Base-by-base conservation (phyloP, 2,113 vertebrate genomes). In the Microtus oregoni region DNA sequence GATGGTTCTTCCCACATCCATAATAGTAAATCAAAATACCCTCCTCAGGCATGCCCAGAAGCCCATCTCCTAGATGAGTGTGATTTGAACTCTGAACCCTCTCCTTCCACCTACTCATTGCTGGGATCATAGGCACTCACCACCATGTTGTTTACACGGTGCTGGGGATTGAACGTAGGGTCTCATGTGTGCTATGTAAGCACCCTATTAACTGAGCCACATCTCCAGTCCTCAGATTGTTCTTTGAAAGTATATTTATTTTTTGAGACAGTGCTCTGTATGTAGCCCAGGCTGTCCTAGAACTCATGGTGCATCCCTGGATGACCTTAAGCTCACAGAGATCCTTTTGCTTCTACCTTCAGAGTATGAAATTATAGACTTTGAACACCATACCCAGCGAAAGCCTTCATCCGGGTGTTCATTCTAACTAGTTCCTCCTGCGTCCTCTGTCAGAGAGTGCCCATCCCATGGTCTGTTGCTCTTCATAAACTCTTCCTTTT, bases 101-200 rank as follows among this genome's bases (percentile, higher is more conserved):
- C 38, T 86, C 9, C 78, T 81, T 2, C 32, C 11, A 1, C 35
- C 50, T n/a, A 5, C 65, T 12, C 10, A 26, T 7, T 32, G 20
- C 30, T 68, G 30, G 30, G 63, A 50, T 50, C 41, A 67, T 5
- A 86, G 38, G 38, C 38, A 0, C 17, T 8, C 38, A 44, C 63
- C 28, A 35, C 30, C 38, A 24, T 22, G 63, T n/a, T 26, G 44
- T 52, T 26, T 70, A 47, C 7, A 9, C 15, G 7, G 41, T 52
- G 2, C 17, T 70, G 44, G 65, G 11, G 19, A 68, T 12, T 38
- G 44, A 68, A 86, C 3, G 0, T 8, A 44, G 30, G 19, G 63
- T 11, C 85, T 70, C 19, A 0, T n/a, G 85, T 0, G 19, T 26
- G 65, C 32, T 26, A 3, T 0, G 1, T 4, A 22, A 24, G 11